A percentile compares a stretch with the other conserved stretches of the same genome.
phyloP scores from a whole-genome alignment of 2,888 invertebrate genomes.

The Suillia variegata region DNA sequence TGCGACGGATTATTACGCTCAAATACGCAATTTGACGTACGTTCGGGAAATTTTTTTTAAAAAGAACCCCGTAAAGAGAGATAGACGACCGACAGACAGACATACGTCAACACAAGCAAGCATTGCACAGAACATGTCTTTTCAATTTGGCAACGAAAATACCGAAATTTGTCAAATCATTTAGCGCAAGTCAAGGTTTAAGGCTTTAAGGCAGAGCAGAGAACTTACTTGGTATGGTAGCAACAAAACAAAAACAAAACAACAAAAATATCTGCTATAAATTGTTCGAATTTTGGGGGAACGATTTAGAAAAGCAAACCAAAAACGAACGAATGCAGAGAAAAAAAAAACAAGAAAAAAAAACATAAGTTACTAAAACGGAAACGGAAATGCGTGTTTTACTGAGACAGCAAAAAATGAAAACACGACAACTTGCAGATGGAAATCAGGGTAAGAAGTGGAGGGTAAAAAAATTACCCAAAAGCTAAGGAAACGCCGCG shows the following conservation, averaged over 20 bases:
- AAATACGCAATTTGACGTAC: constrained; percentile 28
- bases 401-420: constrained; percentile 35
- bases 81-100: too few species aligned
- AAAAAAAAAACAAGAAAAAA: too few species aligned
- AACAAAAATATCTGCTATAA: not conserved
- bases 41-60: constrained; percentile 13
- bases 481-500: too few species aligned
- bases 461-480: constrained; percentile 14
- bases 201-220: constrained; percentile 10
- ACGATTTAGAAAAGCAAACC: too few species aligned
- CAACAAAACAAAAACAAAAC: not conserved
- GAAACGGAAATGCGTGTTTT: constrained; percentile 43
- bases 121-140: constrained; percentile 29
- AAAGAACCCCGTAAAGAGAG: too few species aligned
- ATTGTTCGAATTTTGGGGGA: constrained; percentile 2
- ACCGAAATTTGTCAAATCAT: constrained; percentile 29
- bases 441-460: constrained; percentile 29
- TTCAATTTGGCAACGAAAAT: constrained; percentile 30
- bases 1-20: constrained; percentile 39
- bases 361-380: constrained; percentile 30
- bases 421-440: constrained; percentile 30
- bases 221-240: not conserved
- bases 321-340: too few species aligned
- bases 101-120: too few species aligned
- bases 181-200: constrained; percentile 23